phyloP scores from a whole-genome alignment of 2,888 invertebrate species.

The Tipula vernalis region DNA sequence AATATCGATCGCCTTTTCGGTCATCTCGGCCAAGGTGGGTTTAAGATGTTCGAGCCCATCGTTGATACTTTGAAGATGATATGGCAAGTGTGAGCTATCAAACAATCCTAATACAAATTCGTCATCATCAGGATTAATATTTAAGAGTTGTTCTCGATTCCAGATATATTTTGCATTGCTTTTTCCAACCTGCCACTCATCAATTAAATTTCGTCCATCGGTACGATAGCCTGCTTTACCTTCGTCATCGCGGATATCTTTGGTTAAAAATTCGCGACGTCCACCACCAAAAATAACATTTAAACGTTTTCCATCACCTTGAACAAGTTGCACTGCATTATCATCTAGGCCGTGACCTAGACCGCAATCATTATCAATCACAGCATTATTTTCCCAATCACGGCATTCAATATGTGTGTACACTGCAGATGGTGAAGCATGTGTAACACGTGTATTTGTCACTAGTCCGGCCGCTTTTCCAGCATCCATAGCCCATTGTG shows the following conservation, averaged over 20 bases:
- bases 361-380: constrained; percentile 36
- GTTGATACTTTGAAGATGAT: constrained; percentile 42
- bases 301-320: constrained; percentile 49
- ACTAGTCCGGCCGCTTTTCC: constrained; percentile 53
- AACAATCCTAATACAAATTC: constrained; percentile 56
- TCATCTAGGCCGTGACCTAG: constrained; percentile 44
- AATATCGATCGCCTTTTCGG: constrained; percentile 57
- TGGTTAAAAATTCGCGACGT: constrained; percentile 47
- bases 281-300: constrained; percentile 73
- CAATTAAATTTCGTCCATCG: constrained; percentile 52
- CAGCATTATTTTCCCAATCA: constrained; percentile 57
- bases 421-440: constrained; percentile 60
- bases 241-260: constrained; percentile 35
- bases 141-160: constrained; percentile 36
- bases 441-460: constrained; percentile 67
- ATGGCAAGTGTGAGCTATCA: constrained; percentile 51
- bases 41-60: constrained; percentile 28
- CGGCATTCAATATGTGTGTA: constrained; percentile 52
- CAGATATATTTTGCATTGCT: constrained; percentile 36
- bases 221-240: constrained; percentile 40
- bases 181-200: constrained; percentile 45
- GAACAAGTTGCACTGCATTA: constrained; percentile 61
- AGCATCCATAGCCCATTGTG: constrained; percentile 55
- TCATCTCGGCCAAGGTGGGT: constrained; percentile 73
- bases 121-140: constrained; percentile 33